Evolutionary conservation across 2,113 vertebrate genomes (phyloP).

Genomic region (Trogon surrucura): DNA sequence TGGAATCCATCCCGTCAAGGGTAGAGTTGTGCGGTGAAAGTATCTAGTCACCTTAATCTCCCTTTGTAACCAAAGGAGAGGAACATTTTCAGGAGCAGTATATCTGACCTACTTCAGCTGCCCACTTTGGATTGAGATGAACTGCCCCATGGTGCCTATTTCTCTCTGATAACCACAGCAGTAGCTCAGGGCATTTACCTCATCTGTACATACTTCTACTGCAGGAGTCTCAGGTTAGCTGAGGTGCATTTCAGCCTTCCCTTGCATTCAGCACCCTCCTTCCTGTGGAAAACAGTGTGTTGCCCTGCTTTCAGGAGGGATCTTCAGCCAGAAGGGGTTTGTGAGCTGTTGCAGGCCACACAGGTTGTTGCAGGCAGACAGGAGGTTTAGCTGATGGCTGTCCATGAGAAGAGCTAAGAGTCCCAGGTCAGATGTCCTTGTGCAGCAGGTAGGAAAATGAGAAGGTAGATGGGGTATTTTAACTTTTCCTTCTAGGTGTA

Average conservation of each 20-base stretch:
- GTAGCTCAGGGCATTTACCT: not conserved
- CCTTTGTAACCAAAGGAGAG: not conserved
- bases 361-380: not conserved
- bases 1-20: not conserved
- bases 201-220: not conserved
- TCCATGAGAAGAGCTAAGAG: not conserved
- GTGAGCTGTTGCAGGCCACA: not conserved
- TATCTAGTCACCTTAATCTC: not conserved
- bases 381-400: not conserved
- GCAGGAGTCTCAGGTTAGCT: not conserved
- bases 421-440: not conserved
- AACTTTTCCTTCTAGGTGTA: not conserved
- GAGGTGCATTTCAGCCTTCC: not conserved
- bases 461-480: not conserved
- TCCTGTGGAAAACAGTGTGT: not conserved
- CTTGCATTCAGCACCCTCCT: not conserved
- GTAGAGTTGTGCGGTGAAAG: not conserved
- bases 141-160: not conserved
- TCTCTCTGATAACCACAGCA: not conserved
- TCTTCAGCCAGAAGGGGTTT: not conserved
- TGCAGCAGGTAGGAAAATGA: not conserved
- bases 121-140: not conserved
- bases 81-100: not conserved
- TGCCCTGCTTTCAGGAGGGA: not conserved
- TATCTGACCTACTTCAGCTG: not conserved